These are phyloP conservation scores for Acrocephalus scirpaceus DNA, from an alignment of 2,797 vertebrate species.

Conservation along the genomic window DNA sequence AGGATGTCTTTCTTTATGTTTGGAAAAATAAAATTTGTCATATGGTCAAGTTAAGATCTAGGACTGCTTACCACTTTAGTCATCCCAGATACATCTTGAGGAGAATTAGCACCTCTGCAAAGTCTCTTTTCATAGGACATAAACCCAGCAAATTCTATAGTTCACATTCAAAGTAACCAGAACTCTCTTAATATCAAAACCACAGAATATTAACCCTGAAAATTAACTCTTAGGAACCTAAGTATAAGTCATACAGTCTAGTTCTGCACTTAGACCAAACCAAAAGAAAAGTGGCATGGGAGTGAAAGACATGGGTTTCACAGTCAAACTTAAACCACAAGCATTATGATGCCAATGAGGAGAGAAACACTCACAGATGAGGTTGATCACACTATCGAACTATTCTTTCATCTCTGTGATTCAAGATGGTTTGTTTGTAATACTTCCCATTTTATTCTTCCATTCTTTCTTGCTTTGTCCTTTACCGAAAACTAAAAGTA, in stretches of 20 bases:
- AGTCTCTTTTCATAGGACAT: not conserved
- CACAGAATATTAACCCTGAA: not conserved
- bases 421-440: not conserved
- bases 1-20: not conserved
- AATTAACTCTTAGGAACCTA: not conserved
- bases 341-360: not conserved
- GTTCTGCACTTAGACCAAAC: not conserved
- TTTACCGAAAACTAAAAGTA: not conserved
- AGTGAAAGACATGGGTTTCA: not conserved
- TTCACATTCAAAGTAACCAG: not conserved
- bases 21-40: not conserved
- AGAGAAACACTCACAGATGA: not conserved
- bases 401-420: not conserved
- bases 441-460: not conserved
- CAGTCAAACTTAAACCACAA: not conserved
- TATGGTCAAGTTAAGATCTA: not conserved
- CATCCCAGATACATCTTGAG: not conserved
- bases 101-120: not conserved
- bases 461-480: not conserved
- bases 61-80: not conserved
- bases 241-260: not conserved
- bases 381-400: not conserved
- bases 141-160: not conserved
- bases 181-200: not conserved
- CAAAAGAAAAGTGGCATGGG: accelerated